Base-by-base conservation (phyloP, 2,797 vertebrate species). In the Sebastes minor region DNA sequence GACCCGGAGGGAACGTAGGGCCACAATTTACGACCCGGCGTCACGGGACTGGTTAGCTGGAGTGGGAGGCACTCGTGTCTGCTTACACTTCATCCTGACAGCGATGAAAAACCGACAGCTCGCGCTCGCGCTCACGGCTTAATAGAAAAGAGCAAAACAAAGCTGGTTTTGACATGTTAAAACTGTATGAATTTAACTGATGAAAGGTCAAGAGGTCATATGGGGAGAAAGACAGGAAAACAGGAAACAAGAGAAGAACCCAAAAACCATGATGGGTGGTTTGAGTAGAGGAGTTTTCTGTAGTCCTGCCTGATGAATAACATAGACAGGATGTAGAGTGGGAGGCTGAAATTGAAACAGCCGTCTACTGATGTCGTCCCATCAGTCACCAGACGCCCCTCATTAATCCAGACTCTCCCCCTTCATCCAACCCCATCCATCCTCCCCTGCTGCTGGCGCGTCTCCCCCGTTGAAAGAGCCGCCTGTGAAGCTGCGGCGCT, bases 261-360 rank as follows among this genome's bases (percentile, higher is more conserved):
- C 7, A 28, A 30, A 79, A 78, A 61, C 2, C 49, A 1, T 13
- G 52, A 62, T 1, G 14, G 46, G 23, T 5, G 8, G 64, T 70
- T 71, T 62, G 25, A 74, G 57, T 28, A 13, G 42, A 76, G 57
- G 71, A 69, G 42, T 76, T 82, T 82, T 74, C 72, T 68, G 23
- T 67, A 23, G 77, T 76, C 64, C 53, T 42, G 75, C 77, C 70
- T 90, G 88, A 91, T 90, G 76, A 88, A 94, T 88, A 87, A 84
- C 87, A 76, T 68, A 16, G 77, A 79, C 81, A 88, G 88, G 80
- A 92, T 87, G 87, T 91, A 83, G 78, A 92, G 89, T 79, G 78
- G 87, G 86, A 86, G 88, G 83, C 82, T 90, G 87, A 91, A 93
- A 95, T 90, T 94, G 93, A 95, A 95, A 94, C 91, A 92, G 88